Conservation (phyloP, 2,888 invertebrate genomes). For the Rotaria macrura region DNA sequence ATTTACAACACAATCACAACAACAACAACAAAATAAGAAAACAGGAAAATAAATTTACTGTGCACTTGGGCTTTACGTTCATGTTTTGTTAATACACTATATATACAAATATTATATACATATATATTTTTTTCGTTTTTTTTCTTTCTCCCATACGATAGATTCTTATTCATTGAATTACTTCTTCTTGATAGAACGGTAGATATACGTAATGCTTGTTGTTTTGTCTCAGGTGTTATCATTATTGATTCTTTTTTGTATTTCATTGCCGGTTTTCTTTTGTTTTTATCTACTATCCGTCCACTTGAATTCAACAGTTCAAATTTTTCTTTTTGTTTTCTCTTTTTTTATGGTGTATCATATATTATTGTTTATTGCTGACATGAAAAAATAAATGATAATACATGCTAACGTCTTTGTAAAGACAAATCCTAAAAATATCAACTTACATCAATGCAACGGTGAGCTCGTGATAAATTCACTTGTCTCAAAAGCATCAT, state of each 20-base stretch:
- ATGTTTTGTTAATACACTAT: too few relatives aligned
- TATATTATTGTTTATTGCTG: background rate
- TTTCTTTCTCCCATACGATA: background rate
- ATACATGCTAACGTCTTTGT: background rate
- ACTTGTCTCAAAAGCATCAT: too few relatives aligned
- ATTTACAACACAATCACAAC: background rate
- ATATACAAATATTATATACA: too few relatives aligned
- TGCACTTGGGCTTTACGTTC: background rate
- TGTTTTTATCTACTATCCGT: background rate
- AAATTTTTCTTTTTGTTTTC: background rate
- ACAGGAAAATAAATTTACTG: background rate
- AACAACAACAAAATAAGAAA: background rate
- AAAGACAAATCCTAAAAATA: too few relatives aligned
- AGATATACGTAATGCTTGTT: background rate
- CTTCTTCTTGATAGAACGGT: background rate
- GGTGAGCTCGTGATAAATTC: too few relatives aligned
- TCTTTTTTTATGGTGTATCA: background rate
- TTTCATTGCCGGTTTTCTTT: background rate
- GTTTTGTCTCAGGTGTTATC: constrained; percentile 1
- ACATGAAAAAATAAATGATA: background rate
- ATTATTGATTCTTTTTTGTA: background rate
- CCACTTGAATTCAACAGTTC: background rate
- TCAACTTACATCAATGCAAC: too few relatives aligned
- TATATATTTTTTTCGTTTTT: background rate
- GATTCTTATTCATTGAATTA: constrained; percentile 11